phyloP scores from a whole-genome alignment of 2,888 invertebrate species.

The Rugalucina vietnamica region DNA sequence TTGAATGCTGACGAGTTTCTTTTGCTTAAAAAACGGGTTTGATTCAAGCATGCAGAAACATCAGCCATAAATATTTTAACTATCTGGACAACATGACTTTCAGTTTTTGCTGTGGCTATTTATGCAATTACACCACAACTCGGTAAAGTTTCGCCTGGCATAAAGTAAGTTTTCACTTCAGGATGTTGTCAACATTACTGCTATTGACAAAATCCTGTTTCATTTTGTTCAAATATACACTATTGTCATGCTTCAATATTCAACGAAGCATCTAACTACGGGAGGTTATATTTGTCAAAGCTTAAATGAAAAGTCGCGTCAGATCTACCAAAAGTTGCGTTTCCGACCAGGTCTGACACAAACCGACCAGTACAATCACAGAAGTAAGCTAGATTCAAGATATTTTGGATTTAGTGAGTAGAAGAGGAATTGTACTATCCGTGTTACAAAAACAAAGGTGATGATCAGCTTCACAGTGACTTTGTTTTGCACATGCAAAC shows the following conservation, averaged over 20 bases:
- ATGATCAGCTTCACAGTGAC: not conserved
- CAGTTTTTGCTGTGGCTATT: not conserved
- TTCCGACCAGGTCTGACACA: not conserved
- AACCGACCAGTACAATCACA: not conserved
- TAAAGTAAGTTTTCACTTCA: not conserved
- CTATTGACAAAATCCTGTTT: not conserved
- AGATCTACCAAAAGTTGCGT: not conserved
- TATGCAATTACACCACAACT: not conserved
- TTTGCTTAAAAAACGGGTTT: not conserved
- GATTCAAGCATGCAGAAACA: not conserved
- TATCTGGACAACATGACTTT: not conserved
- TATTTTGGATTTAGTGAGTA: not conserved
- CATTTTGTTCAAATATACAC: not conserved
- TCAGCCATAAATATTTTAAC: not conserved
- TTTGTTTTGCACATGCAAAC: not conserved
- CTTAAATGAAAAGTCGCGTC: not conserved
- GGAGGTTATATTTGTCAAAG: not conserved
- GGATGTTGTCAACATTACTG: not conserved
- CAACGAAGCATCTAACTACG: not conserved
- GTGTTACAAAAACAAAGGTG: not conserved
- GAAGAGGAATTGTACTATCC: not conserved
- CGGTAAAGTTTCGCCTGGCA: too few relatives aligned
- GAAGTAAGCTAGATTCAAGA: not conserved
- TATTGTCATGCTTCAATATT: not conserved
- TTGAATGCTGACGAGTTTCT: too few relatives aligned